These are phyloP conservation scores for Lipophrys pholis DNA, from an alignment of 2,113 vertebrate species.

Conservation along the genomic window DNA sequence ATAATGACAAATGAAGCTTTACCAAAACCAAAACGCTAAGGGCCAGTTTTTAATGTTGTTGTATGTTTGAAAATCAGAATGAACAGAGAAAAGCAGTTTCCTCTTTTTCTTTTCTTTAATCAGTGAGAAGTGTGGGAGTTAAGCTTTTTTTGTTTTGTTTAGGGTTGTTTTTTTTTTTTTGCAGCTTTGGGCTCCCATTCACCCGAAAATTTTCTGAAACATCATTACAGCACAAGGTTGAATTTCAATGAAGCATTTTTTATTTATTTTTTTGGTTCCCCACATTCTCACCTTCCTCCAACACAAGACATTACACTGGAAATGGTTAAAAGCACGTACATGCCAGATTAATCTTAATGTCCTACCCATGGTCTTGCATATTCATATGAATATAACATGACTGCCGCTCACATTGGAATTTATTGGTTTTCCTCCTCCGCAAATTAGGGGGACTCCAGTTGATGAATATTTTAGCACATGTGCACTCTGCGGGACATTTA, in stretches of 20 bases:
- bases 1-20: conserved; percentile 60
- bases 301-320: conserved; percentile 55
- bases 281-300: conserved; percentile 45
- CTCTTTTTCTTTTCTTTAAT: conserved; percentile 65
- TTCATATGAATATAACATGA: conserved; percentile 84
- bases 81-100: conserved; percentile 38
- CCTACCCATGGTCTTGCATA: conserved; percentile 78
- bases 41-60: conserved; percentile 42
- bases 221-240: conserved; percentile 54
- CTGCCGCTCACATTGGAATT: conserved; percentile 80
- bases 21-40: conserved; percentile 29
- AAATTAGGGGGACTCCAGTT: conserved; percentile 84
- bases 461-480: conserved; percentile 99
- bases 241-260: conserved; percentile 32
- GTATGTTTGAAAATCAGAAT: conserved; percentile 44
- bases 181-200: conserved; percentile 3
- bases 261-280: conserved; percentile 13
- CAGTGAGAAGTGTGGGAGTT: conserved; percentile 41
- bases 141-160: conserved; percentile 36
- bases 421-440: conserved; percentile 83
- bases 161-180: background rate
- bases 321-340: conserved; percentile 66
- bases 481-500: conserved; percentile 97
- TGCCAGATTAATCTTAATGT: conserved; percentile 81
- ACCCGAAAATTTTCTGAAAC: conserved; percentile 41